Percentiles rank a stretch among this genome's conserved stretches.
These are phyloP conservation scores for Xanthostigma xanthostigma DNA, from an alignment of 2,888 invertebrate species.

Conservation along the genomic window DNA sequence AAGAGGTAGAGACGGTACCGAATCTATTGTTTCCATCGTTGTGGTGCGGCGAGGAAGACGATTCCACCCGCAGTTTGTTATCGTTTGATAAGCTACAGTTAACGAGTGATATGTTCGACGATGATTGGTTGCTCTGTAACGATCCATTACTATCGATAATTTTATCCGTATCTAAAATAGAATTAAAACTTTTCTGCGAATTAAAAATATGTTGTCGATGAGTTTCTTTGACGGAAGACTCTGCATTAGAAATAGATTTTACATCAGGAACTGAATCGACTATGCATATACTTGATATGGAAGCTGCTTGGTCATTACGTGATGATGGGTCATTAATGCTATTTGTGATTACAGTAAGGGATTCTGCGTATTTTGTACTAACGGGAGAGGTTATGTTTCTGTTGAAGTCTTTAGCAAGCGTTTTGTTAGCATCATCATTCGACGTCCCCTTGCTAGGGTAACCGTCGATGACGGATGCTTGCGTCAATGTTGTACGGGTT, in stretches of 20 bases:
- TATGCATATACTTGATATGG: conserved; percentile 10
- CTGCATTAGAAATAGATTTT: not conserved
- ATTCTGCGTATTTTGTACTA: not conserved
- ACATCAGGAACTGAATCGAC: not conserved
- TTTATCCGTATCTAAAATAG: too few relatives aligned
- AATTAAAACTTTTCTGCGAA: too few relatives aligned
- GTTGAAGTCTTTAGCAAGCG: too few relatives aligned
- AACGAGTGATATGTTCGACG: not conserved
- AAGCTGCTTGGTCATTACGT: conserved; percentile 12
- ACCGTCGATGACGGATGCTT: not conserved
- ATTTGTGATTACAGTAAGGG: conserved; percentile 5
- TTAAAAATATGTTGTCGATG: not conserved
- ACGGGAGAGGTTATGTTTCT: too few relatives aligned
- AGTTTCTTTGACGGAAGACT: not conserved
- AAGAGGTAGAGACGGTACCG: too few relatives aligned
- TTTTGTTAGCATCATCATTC: too few relatives aligned
- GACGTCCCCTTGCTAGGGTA: too few relatives aligned
- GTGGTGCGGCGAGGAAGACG: too few relatives aligned
- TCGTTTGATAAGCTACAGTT: not conserved
- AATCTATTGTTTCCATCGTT: too few relatives aligned
- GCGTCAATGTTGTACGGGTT: not conserved
- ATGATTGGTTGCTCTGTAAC: not conserved
- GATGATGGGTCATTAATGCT: conserved; percentile 1
- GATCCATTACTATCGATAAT: not conserved
- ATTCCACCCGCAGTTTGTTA: too few relatives aligned